Conservation (phyloP, 1,140 invertebrate species). For the Drosophila orena region DNA sequence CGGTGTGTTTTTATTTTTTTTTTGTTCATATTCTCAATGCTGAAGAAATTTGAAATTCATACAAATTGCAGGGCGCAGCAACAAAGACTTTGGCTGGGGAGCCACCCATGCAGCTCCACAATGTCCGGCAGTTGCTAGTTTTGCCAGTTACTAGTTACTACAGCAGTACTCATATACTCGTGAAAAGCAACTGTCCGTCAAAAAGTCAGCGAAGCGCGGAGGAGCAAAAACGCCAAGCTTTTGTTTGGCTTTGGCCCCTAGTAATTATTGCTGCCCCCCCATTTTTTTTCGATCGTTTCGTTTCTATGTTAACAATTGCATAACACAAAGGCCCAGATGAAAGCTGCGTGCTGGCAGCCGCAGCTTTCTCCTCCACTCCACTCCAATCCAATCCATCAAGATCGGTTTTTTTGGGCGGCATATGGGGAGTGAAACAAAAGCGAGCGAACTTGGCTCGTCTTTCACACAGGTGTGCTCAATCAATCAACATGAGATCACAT, state of each 20-base stretch:
- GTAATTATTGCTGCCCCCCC: slow-evolving; percentile 38
- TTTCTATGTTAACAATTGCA: slow-evolving; percentile 38
- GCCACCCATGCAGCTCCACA: slow-evolving; percentile 74
- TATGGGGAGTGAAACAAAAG: slow-evolving; percentile 30
- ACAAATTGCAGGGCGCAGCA: slow-evolving; percentile 74
- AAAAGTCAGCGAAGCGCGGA: slow-evolving; percentile 71
- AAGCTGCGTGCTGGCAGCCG: slow-evolving; percentile 22
- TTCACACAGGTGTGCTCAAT: slow-evolving; percentile 80
- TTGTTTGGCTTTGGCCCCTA: slow-evolving; percentile 39
- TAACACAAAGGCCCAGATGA: slow-evolving; percentile 51
- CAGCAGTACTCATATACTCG: slow-evolving; percentile 3
- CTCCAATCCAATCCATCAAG: slow-evolving; percentile 51
- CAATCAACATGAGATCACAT: slow-evolving; percentile 83
- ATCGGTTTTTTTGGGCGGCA: slow-evolving; percentile 45
- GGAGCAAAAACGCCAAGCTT: slow-evolving; percentile 36
- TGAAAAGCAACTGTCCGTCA: slow-evolving; percentile 59
- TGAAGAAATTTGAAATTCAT: slow-evolving; percentile 78
- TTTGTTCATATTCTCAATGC: slow-evolving; percentile 55
- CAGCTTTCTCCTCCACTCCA: slow-evolving; percentile 27
- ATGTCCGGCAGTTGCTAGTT: slow-evolving; percentile 58
- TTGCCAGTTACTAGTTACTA: slow-evolving; percentile 10
- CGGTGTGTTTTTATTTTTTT: background rate
- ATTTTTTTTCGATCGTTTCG: slow-evolving; percentile 1
- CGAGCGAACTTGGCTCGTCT: slow-evolving; percentile 59
- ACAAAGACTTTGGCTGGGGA: slow-evolving; percentile 41